Base-by-base conservation (phyloP, 2,888 invertebrate genomes). In the Frankliniella fusca region DNA sequence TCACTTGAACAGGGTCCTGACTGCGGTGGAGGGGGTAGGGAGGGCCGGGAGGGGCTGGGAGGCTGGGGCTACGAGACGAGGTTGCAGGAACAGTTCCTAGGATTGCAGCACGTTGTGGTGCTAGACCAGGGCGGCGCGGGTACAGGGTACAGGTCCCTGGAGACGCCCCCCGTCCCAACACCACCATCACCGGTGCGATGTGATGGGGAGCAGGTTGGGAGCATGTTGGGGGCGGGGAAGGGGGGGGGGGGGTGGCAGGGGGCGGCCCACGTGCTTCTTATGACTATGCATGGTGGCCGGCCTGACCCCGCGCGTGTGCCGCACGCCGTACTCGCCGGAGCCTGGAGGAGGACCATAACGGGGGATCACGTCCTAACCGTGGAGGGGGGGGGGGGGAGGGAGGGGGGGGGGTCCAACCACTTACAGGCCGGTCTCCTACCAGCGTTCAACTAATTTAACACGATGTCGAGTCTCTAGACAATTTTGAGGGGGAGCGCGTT, bases 221-320 rank as follows among this genome's bases (percentile, higher is more conserved):
- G 54, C 7, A 54, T 54, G 54, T 18, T 18, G 54, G 54, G 54
- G 54, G 54, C 54, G 5, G 20, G 12, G 15, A 5, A 54, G 54
- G 20, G 54, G 5, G 18, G 20, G 54, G 20, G 54, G 20, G 5
- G 54, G 54, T 9, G 54, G 54, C 54, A 12, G 5, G 38, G 38
- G 54, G 15, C 23, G 23, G 70, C 70, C 11, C 70, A 20, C 70
- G 70, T 23, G n/a, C 20, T 70, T 70, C 70, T 70, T 70, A 70
- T 70, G 70, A 70, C 70, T 70, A 70, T 70, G 70, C 70, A 70
- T 70, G 70, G n/a, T 7, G 70, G 70, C 70, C 70, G 5, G 70
- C 70, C 70, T 7, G 70, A 70, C 70, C 70, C 23, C 23, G n/a
- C n/a, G 20, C 11, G n/a, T 38, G 38, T 38, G 38, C 38, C 38